Evolutionary conservation across 2,797 vertebrate genomes (phyloP), one percentile per base, ranked within the genome.

Genomic region (Aythya fuligula): DNA sequence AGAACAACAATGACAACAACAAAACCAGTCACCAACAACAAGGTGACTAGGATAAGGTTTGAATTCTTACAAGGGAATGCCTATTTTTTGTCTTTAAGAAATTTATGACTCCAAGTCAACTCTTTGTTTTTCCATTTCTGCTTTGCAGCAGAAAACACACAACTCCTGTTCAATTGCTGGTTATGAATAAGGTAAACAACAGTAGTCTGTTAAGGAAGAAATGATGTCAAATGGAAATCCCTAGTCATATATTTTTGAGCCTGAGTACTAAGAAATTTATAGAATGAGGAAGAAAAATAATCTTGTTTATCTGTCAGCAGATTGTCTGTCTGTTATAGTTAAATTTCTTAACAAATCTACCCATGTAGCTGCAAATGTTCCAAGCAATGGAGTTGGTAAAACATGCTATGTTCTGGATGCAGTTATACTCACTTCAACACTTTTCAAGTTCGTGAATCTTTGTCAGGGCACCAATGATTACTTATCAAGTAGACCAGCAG

Each of bases 1-100:
- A 45, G 8, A 65, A 32, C 7, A 27, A 10, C 9, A 54, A 71
- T 28, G 61, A 38, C 2, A 20, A 9, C 12, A 53, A 51, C 15
- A n/a, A 67, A 39, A 60, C 2, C 8, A 53, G 10, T 10, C 20
- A 73, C 3, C 21, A 61, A 0, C 5, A 67, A 1, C 16, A 43
- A 20, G 72, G 82, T 95, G 47, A 47, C 85, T 13, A 73, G 28
- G 22, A 62, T 86, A 75, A 93, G 83, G 13, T 91, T 54, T 61
- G 17, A 78, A 69, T 72, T 72, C 15, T 54, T 13, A 65, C 28
- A 84, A 84, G 10, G 72, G 20, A 75, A 34, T 75, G 17, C 3
- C 7, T 0, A 1, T 9, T 54, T 85, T 89, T 83, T 73, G 14
- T 82, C 47, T 70, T 58, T 79, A 58, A 75, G 8, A 28, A 65